Conservation (phyloP, 1,140 invertebrate genomes). For the Antheraea pernyi region DNA sequence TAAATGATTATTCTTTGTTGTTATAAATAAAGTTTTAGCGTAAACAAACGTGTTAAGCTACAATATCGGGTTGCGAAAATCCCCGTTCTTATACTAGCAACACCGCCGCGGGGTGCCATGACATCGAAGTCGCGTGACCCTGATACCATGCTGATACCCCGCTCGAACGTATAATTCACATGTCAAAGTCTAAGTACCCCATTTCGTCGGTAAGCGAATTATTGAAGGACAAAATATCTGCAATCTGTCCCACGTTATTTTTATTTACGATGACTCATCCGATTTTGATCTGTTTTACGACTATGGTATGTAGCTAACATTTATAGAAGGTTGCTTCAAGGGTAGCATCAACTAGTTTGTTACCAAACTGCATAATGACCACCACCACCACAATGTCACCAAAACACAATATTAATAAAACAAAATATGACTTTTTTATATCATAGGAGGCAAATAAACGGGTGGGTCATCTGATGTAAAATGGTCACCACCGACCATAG, state of each 20-base stretch:
- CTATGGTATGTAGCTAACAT: too few relatives aligned
- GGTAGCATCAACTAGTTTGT: too few relatives aligned
- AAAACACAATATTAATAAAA: too few relatives aligned
- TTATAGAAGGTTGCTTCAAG: not conserved
- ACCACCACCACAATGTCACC: too few relatives aligned
- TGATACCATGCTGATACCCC: not conserved
- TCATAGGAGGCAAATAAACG: too few relatives aligned
- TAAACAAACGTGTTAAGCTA: not conserved
- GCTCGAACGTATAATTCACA: not conserved
- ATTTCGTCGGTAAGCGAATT: not conserved
- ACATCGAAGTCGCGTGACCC: not conserved
- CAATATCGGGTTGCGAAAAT: not conserved
- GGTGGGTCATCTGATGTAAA: too few relatives aligned
- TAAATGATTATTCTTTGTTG: too few relatives aligned
- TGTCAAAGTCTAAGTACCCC: not conserved
- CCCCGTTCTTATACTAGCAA: not conserved
- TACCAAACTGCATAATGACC: too few relatives aligned
- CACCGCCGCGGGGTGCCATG: not conserved
- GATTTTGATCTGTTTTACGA: not conserved
- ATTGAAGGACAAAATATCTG: slow-evolving; percentile 3
- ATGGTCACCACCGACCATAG: too few relatives aligned
- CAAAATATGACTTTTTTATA: too few relatives aligned
- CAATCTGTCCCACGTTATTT: not conserved
- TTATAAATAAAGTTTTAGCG: too few relatives aligned
- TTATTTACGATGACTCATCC: not conserved